Evolutionary conservation across 1,140 invertebrate genomes (phyloP), one percentile per base, ranked within the genome.

Genomic region (Globodera rostochiensis): DNA sequence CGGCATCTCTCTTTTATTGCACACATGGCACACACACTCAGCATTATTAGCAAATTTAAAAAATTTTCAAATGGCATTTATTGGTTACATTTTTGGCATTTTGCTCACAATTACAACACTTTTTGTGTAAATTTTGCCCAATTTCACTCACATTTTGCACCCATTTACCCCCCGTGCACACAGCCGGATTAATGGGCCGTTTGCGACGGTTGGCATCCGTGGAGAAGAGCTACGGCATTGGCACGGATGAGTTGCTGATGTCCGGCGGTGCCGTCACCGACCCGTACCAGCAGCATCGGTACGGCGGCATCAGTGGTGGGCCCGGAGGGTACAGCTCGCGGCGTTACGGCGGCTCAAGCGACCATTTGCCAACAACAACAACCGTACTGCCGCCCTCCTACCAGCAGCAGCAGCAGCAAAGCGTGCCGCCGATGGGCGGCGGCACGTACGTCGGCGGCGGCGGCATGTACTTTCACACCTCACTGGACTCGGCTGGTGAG

Each of bases 181-280:
- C 57, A 78, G 77, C 60, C 64, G 73, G 74, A 9, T n/a, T 78
- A 45, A 50, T 60, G 50, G 73, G 79, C 75, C 79, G 81, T 50
- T 19, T 83, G 45, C 71, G 82, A 25, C 60, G 82, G 25, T 79
- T 82, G 69, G 45, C 76, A 57, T 77, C 71, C 46, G 79, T 76
- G n/a, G 82, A 83, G 21, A 82, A 82, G 49, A 47, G 53, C 15
- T 57, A 80, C 19, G 74, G 66, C 47, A 19, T 77, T 15, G 74
- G 70, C 70, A 47, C 50, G 4, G 69, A 9, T 21, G 67, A 70
- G 8, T 70, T 53, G 8, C 53, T 15, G 53, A 9, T 53, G 53
- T 11, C 53, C 8, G 53, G 53, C 53, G 53, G 53, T 53, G 36
- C 11, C 19, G n/a, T 7, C 67, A n/a, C 9, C 76, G 60, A 50